Evolutionary conservation across 2,888 invertebrate genomes (phyloP).

Genomic region (Melanchra persicariae): DNA sequence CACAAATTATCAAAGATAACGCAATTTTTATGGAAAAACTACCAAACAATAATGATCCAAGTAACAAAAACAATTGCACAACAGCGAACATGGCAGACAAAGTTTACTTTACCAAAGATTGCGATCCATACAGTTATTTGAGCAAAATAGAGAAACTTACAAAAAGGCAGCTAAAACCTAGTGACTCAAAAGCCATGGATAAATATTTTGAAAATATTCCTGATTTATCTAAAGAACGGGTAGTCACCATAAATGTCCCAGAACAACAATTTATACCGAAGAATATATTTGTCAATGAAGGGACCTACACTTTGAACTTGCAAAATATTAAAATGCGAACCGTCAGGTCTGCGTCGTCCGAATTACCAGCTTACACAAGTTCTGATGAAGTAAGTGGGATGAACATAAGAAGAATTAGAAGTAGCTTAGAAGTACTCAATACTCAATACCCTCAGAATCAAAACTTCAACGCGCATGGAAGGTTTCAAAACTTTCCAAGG

Average conservation of each 20-base stretch:
- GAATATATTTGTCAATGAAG: slow-evolving; percentile 78
- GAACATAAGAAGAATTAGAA: slow-evolving; percentile 74
- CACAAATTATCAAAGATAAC: slow-evolving; percentile 7
- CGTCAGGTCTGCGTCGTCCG: slow-evolving; percentile 57
- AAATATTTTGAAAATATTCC: slow-evolving; percentile 77
- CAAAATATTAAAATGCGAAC: slow-evolving; percentile 69
- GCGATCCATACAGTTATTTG: slow-evolving; percentile 43
- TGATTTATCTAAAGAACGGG: slow-evolving; percentile 73
- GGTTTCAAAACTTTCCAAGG: slow-evolving; percentile 51
- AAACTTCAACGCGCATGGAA: slow-evolving; percentile 46
- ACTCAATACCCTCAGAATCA: slow-evolving; percentile 56
- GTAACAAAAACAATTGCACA: slow-evolving; percentile 6
- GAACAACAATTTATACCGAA: slow-evolving; percentile 77
- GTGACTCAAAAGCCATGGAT: slow-evolving; percentile 62
- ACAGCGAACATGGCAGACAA: not conserved
- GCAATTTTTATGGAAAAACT: not conserved
- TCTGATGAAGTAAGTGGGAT: slow-evolving; percentile 77
- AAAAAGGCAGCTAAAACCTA: slow-evolving; percentile 69
- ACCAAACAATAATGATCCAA: not conserved
- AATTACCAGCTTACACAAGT: slow-evolving; percentile 69
- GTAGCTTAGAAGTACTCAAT: slow-evolving; percentile 39
- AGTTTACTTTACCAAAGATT: slow-evolving; percentile 4
- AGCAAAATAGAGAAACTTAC: slow-evolving; percentile 71
- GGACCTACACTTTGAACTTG: slow-evolving; percentile 78
- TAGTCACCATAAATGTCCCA: slow-evolving; percentile 77